Percentiles rank a stretch among this genome's conserved stretches.
Conservation (phyloP, 2,888 invertebrate species). For the Cerceris rybyensis region DNA sequence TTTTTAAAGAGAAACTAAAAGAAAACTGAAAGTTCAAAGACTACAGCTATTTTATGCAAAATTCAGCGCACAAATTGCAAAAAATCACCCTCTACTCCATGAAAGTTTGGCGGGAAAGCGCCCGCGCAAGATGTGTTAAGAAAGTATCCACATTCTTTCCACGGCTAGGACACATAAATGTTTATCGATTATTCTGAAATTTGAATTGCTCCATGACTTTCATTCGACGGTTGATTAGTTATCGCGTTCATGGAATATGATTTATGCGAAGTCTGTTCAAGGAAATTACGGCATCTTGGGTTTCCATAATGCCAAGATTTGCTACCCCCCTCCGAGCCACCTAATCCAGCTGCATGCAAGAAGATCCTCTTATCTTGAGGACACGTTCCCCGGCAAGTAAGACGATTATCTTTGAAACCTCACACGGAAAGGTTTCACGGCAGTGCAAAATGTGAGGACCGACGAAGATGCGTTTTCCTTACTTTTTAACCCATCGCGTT, state of each 20-base stretch:
- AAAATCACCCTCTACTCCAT: no score
- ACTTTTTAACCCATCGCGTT: not conserved
- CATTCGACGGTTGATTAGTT: slow-evolving; percentile 45
- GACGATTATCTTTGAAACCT: slow-evolving; percentile 66
- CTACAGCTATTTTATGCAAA: no score
- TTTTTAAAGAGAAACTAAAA: no score
- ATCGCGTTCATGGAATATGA: slow-evolving; percentile 51
- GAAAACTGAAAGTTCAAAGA: no score
- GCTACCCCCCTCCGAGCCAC: slow-evolving; percentile 52
- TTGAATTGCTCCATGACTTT: slow-evolving; percentile 4
- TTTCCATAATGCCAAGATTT: slow-evolving; percentile 68
- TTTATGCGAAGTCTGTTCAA: slow-evolving; percentile 41
- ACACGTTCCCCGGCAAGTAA: slow-evolving; percentile 60
- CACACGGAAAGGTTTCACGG: slow-evolving; percentile 31
- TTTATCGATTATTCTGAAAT: not conserved
- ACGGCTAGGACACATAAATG: no score
- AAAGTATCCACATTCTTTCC: no score
- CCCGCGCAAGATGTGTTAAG: no score
- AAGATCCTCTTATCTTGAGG: slow-evolving; percentile 69
- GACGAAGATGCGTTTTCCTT: slow-evolving; percentile 2
- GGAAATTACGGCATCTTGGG: slow-evolving; percentile 63
- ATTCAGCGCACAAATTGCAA: no score
- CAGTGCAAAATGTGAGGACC: slow-evolving; percentile 2
- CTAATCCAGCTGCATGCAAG: slow-evolving; percentile 65
- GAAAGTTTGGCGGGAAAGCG: no score